These are phyloP conservation scores for Oryzias javanicus DNA, from an alignment of 2,113 vertebrate genomes.

Conservation along the genomic window DNA sequence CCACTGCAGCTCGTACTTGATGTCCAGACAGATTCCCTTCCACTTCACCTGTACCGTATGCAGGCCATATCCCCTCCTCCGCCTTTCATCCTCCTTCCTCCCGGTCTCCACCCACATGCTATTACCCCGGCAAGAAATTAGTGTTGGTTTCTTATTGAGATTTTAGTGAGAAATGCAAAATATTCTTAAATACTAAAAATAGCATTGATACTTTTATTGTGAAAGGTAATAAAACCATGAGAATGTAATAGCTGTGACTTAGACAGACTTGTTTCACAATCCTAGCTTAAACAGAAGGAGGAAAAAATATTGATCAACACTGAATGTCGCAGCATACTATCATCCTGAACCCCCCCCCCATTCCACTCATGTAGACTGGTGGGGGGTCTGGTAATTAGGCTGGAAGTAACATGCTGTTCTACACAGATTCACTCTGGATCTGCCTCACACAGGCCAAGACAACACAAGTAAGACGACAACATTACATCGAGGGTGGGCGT, in stretches of 20 bases:
- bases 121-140: too few relatives aligned
- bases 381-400: constrained; percentile 70
- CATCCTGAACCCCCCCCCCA: constrained; percentile 40
- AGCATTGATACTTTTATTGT: too few relatives aligned
- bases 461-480: constrained; percentile 13
- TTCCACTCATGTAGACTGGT: constrained; percentile 36
- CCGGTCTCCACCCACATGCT: constrained; percentile 22
- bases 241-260: too few relatives aligned
- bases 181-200: too few relatives aligned
- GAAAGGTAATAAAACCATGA: too few relatives aligned
- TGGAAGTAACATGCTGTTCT: constrained; percentile 72
- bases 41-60: constrained; percentile 68
- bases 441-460: constrained; percentile 24
- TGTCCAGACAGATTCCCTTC: constrained; percentile 75
- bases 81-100: constrained; percentile 41
- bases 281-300: constrained; percentile 3
- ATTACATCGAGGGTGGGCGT: constrained; percentile 1
- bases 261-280: too few relatives aligned
- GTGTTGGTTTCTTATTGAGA: too few relatives aligned
- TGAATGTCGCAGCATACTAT: constrained; percentile 4
- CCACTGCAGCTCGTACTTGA: constrained; percentile 45
- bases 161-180: background rate
- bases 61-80: constrained; percentile 30
- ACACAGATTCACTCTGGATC: constrained; percentile 20
- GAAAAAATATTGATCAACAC: constrained; percentile 1